phyloP scores from a whole-genome alignment of 2,113 vertebrate genomes.

The Brachirus orientalis region DNA sequence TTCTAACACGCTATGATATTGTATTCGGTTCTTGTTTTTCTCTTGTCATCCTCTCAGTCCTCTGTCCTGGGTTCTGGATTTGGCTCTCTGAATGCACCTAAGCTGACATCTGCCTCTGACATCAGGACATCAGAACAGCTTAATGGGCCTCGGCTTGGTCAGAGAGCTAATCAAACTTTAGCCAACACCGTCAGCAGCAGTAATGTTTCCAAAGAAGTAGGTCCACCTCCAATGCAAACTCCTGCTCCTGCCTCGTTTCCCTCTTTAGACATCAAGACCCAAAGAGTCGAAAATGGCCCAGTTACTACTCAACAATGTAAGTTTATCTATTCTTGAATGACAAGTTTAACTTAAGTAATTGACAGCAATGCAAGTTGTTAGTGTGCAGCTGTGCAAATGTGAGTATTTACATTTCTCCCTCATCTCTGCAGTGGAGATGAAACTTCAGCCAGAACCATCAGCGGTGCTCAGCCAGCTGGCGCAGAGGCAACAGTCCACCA shows the following conservation, averaged over 20 bases:
- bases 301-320: slow-evolving; percentile 80
- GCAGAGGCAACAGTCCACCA: slow-evolving; percentile 85
- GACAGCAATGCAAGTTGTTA: not conserved
- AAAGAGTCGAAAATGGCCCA: slow-evolving; percentile 75
- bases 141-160: slow-evolving; percentile 83
- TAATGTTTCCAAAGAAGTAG: slow-evolving; percentile 67
- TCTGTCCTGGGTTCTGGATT: slow-evolving; percentile 91
- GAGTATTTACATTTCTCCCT: not conserved
- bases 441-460: slow-evolving; percentile 94
- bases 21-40: slow-evolving; percentile 12
- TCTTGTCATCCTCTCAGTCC: slow-evolving; percentile 76
- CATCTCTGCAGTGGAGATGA: slow-evolving; percentile 85
- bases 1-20: not conserved
- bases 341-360: not conserved
- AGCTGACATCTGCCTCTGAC: slow-evolving; percentile 80
- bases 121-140: slow-evolving; percentile 88
- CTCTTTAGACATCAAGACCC: slow-evolving; percentile 85
- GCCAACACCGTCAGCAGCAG: slow-evolving; percentile 70
- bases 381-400: not conserved
- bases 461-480: slow-evolving; percentile 93
- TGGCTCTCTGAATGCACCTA: slow-evolving; percentile 86
- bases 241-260: slow-evolving; percentile 64
- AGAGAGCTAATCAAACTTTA: slow-evolving; percentile 78
- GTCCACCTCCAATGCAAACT: slow-evolving; percentile 48
- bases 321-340: slow-evolving; percentile 43